These are phyloP conservation scores for Macrophya annulata DNA, from an alignment of 2,888 invertebrate genomes.

Conservation along the genomic window DNA sequence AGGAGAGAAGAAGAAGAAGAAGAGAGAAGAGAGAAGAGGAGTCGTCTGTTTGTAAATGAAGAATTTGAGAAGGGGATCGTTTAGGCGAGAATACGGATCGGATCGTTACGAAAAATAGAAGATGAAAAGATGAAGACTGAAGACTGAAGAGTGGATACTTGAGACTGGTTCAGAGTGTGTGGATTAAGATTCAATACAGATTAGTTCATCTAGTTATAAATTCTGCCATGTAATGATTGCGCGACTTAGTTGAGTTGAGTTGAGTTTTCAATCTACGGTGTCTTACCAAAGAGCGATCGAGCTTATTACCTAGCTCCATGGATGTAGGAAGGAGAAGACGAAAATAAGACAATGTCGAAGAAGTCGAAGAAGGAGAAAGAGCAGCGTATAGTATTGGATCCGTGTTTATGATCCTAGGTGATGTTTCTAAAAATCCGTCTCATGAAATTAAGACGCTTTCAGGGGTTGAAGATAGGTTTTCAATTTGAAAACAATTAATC, in stretches of 20 bases:
- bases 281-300: slow-evolving; percentile 55
- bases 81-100: slow-evolving; percentile 41
- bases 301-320: neutral
- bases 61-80: slow-evolving; percentile 48
- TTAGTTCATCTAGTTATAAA: slow-evolving; percentile 55
- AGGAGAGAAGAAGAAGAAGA: neutral
- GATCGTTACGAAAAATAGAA: neutral
- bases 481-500: slow-evolving; percentile 79
- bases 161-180: neutral
- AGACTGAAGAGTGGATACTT: neutral
- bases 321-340: neutral
- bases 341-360: slow-evolving; percentile 41
- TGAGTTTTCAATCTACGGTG: slow-evolving; percentile 39
- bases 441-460: slow-evolving; percentile 71
- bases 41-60: slow-evolving; percentile 46
- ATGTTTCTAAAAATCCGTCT: slow-evolving; percentile 36
- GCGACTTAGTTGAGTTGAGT: neutral
- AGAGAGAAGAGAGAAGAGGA: neutral
- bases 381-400: neutral
- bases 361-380: slow-evolving; percentile 38
- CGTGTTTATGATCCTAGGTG: slow-evolving; percentile 32
- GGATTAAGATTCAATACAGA: slow-evolving; percentile 52
- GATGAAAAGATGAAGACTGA: slow-evolving; percentile 18
- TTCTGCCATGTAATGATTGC: slow-evolving; percentile 47
- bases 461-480: slow-evolving; percentile 71